phyloP scores from a whole-genome alignment of 2,797 vertebrate species.

The Ctenopoma kingsleyae region DNA sequence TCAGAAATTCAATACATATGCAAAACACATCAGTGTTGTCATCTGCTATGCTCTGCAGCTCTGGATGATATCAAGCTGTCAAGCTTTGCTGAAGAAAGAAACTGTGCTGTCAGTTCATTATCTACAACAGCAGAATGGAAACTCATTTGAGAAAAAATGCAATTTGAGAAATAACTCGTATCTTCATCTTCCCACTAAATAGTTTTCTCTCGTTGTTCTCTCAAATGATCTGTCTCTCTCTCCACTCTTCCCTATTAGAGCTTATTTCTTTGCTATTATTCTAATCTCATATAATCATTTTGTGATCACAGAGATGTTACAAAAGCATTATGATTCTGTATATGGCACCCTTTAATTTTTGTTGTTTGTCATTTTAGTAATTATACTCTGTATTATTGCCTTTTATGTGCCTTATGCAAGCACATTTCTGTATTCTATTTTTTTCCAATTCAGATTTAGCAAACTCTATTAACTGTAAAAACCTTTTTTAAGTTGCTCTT shows the following conservation, averaged over 20 bases:
- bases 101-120: conserved; percentile 33
- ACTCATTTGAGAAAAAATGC: conserved; percentile 27
- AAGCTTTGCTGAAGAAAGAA: conserved; percentile 40
- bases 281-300: conserved; percentile 26
- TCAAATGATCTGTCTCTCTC: conserved; percentile 5
- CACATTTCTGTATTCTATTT: not conserved
- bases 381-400: conserved; percentile 7
- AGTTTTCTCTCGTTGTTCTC: conserved; percentile 32
- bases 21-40: conserved; percentile 46
- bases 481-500: not conserved
- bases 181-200: conserved; percentile 50
- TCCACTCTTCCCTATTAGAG: conserved; percentile 19
- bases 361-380: conserved; percentile 21
- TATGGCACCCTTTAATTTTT: conserved; percentile 5
- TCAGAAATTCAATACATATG: conserved; percentile 26
- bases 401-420: not conserved
- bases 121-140: conserved; percentile 37
- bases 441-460: not conserved
- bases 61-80: conserved; percentile 42
- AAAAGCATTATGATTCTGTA: conserved; percentile 6
- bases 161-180: conserved; percentile 44
- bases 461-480: not conserved
- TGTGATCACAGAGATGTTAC: conserved; percentile 38
- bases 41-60: conserved; percentile 29
- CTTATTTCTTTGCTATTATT: conserved; percentile 23